Evolutionary conservation across 1,140 invertebrate genomes (phyloP).

Genomic region (Ditylenchus dipsaci): DNA sequence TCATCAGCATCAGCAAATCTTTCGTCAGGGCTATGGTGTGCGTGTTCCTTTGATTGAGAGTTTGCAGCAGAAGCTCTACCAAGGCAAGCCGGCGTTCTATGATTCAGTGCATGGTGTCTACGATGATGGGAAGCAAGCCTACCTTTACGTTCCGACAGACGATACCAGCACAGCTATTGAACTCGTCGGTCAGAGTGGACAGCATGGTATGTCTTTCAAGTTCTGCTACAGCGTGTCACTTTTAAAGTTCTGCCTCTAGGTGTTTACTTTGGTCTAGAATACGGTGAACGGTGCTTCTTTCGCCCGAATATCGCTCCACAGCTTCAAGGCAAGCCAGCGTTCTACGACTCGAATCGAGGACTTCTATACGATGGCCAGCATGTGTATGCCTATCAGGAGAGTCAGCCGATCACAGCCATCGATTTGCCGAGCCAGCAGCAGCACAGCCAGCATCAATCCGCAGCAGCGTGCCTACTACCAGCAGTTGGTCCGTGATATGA

Average conservation of each 20-base stretch:
- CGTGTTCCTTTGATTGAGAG: neutral
- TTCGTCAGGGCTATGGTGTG: neutral
- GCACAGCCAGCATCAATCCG: too few relatives aligned
- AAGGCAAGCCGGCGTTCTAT: conserved; percentile 1
- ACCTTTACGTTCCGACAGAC: neutral
- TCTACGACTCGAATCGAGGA: neutral
- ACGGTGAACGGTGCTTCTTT: neutral
- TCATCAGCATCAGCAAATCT: neutral
- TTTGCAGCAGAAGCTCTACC: neutral
- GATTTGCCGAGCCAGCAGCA: too few relatives aligned
- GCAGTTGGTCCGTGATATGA: too few relatives aligned
- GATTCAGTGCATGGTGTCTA: neutral
- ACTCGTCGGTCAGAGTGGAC: neutral
- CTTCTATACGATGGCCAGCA: neutral
- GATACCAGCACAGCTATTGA: neutral
- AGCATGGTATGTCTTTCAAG: neutral
- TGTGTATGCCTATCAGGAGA: neutral
- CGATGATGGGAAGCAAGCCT: neutral
- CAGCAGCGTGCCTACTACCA: too few relatives aligned
- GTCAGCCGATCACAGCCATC: too few relatives aligned
- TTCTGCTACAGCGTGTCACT: neutral
- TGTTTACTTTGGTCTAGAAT: neutral
- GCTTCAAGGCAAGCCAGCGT: neutral
- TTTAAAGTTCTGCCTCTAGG: neutral
- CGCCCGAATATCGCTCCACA: neutral